Evolutionary conservation across 1,140 invertebrate species (phyloP).

Genomic region (Drosophila persimilis): DNA sequence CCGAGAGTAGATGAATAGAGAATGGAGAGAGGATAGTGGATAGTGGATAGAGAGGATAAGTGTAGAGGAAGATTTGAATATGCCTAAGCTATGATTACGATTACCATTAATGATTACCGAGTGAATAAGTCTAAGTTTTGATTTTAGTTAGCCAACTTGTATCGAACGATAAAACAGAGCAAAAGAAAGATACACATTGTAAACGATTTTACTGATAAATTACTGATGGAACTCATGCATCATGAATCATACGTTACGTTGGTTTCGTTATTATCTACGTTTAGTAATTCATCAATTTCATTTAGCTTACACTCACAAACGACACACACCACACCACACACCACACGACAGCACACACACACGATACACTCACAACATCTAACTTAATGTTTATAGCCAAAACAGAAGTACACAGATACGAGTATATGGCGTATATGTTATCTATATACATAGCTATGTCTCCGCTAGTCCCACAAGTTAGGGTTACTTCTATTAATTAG

Average conservation of each 20-base stretch:
- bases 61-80: slow-evolving; percentile 40
- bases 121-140: slow-evolving; percentile 60
- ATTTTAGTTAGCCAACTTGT: slow-evolving; percentile 57
- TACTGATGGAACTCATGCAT: slow-evolving; percentile 32
- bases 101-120: slow-evolving; percentile 49
- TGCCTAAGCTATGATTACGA: slow-evolving; percentile 64
- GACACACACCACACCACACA: too few relatives aligned
- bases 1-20: slow-evolving; percentile 4
- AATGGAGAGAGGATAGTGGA: background rate
- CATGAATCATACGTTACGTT: slow-evolving; percentile 32
- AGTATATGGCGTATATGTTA: slow-evolving; percentile 40
- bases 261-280: slow-evolving; percentile 32
- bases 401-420: slow-evolving; percentile 40
- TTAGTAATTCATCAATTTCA: slow-evolving; percentile 46
- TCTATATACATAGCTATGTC: slow-evolving; percentile 44
- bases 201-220: slow-evolving; percentile 52
- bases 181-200: slow-evolving; percentile 25
- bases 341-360: too few relatives aligned
- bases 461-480: slow-evolving; percentile 43
- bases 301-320: slow-evolving; percentile 30
- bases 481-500: slow-evolving; percentile 42
- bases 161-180: slow-evolving; percentile 48
- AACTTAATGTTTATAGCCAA: slow-evolving; percentile 48
- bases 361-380: slow-evolving; percentile 10
- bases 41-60: slow-evolving; percentile 17